Evolutionary conservation across 2,888 invertebrate genomes (phyloP).

Genomic region (Bruchidius siliquastri): DNA sequence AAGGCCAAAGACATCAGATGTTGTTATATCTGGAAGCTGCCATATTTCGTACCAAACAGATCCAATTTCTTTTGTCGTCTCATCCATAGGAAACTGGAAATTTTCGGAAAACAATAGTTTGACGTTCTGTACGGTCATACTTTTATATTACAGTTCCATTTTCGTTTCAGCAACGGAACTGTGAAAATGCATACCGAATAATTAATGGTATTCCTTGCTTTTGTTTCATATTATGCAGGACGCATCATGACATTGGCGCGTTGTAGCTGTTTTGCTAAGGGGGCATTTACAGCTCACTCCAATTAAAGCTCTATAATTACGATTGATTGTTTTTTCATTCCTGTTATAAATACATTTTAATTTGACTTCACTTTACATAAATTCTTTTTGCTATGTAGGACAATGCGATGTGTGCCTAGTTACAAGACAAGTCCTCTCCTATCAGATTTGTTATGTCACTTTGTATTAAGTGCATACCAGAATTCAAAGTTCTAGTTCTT

Average conservation of each 20-base stretch:
- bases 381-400: too few species aligned
- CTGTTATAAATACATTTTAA: too few species aligned
- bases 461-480: too few species aligned
- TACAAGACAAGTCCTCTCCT: too few species aligned
- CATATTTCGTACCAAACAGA: background rate
- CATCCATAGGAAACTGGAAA: background rate
- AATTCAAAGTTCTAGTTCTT: too few species aligned
- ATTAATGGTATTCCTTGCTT: background rate
- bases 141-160: background rate
- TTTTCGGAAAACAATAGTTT: background rate
- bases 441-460: too few species aligned
- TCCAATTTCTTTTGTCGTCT: background rate
- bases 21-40: background rate
- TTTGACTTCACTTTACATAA: too few species aligned
- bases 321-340: too few species aligned
- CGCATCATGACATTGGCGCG: background rate
- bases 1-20: background rate
- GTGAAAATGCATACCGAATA: background rate
- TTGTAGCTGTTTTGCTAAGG: background rate
- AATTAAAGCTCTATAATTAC: too few species aligned
- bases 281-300: too few species aligned
- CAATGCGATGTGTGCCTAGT: too few species aligned
- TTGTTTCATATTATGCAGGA: background rate
- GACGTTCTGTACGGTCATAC: background rate
- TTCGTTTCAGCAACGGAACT: background rate